A percentile compares a stretch with the other conserved stretches of the same genome.
Conservation (phyloP, 2,888 invertebrate species). For the Diachrysia chrysitis region DNA sequence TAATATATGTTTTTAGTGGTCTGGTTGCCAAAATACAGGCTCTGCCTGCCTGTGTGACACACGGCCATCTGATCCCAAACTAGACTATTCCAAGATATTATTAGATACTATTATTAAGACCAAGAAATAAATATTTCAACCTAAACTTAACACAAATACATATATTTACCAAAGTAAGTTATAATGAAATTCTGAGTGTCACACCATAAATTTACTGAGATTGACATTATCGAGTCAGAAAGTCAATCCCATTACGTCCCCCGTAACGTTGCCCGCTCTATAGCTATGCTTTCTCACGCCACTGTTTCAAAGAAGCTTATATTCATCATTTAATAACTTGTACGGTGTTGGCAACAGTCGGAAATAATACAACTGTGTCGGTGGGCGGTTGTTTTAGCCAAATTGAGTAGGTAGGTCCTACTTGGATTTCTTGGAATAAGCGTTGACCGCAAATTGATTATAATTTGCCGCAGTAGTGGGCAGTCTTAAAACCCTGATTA, state of each 20-base stretch:
- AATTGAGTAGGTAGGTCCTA: not conserved
- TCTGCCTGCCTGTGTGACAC: too few species aligned
- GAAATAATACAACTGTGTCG: not conserved
- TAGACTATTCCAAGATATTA: too few species aligned
- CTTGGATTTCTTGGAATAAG: too few species aligned
- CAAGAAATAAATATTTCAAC: too few species aligned
- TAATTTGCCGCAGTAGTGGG: too few species aligned
- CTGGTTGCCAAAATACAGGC: too few species aligned
- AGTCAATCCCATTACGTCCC: conserved; percentile 33
- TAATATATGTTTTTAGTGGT: too few species aligned
- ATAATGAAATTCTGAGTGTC: conserved; percentile 43
- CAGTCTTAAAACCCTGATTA: too few species aligned
- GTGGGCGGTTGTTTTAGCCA: not conserved
- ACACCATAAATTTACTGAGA: conserved; percentile 44
- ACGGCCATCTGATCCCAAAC: too few species aligned
- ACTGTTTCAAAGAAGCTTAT: conserved; percentile 13
- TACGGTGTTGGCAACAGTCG: not conserved
- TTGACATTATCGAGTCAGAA: conserved; percentile 46
- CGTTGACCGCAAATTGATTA: too few species aligned
- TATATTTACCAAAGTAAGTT: conserved; percentile 33
- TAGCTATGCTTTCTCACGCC: conserved; percentile 14
- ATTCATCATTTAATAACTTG: not conserved
- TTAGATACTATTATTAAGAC: too few species aligned
- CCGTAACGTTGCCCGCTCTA: conserved; percentile 11
- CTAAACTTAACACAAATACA: too few species aligned